Percentiles rank a stretch among this genome's conserved stretches.
Conservation (phyloP, 2,888 invertebrate species). For the Apodemia hepburni region DNA sequence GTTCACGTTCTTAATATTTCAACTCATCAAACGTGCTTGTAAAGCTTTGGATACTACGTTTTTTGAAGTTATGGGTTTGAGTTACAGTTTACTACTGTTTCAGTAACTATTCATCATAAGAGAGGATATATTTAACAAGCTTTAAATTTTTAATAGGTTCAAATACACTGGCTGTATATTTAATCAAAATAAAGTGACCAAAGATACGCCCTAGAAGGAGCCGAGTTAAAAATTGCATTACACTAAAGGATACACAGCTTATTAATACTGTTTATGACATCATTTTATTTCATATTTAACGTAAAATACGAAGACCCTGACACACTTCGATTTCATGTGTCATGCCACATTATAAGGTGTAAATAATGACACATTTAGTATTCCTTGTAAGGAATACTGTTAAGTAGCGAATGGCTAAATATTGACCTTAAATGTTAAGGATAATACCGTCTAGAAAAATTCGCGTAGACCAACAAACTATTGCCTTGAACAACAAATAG, state of each 20-base stretch:
- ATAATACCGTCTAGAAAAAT: constrained; percentile 23
- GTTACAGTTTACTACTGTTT: too few relatives aligned
- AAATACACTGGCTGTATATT: too few relatives aligned
- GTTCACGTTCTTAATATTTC: too few relatives aligned
- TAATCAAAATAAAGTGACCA: background rate
- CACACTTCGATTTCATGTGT: constrained; percentile 31
- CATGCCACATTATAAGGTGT: constrained; percentile 7
- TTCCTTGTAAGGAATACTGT: constrained; percentile 34
- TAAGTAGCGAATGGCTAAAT: constrained; percentile 20
- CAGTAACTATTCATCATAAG: too few relatives aligned
- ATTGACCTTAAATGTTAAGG: constrained; percentile 39
- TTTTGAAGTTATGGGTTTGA: too few relatives aligned
- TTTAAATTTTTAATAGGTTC: background rate
- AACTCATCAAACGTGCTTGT: too few relatives aligned
- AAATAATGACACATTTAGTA: constrained; percentile 38
- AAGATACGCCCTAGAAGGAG: background rate
- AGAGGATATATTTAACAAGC: too few relatives aligned
- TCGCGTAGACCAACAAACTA: constrained; percentile 11
- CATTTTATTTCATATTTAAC: constrained; percentile 21
- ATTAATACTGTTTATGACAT: constrained; percentile 18
- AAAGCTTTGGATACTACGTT: too few relatives aligned
- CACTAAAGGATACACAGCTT: constrained; percentile 24
- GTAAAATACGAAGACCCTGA: constrained; percentile 33
- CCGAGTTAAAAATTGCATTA: constrained; percentile 10
- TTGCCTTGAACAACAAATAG: too few relatives aligned